Evolutionary conservation across 2,888 invertebrate species (phyloP), one percentile per base, ranked within the genome.

Genomic region (Eumerus sabulonum): DNA sequence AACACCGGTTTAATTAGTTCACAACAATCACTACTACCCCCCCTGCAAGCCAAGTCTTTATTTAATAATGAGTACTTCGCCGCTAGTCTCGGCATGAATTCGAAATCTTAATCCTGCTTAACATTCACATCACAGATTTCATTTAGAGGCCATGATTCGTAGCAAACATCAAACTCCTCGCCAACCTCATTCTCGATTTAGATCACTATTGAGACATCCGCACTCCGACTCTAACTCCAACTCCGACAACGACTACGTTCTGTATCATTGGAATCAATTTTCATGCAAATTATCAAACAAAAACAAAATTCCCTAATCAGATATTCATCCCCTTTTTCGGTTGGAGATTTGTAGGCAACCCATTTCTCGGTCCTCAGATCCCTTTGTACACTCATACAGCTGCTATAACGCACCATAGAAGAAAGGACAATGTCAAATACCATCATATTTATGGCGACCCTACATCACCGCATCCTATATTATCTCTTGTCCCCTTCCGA

Each of bases 121-220:
- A 64, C 40, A 76, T 76, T 76, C 76, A 70, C 57, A 59, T 76
- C 76, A 64, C 71, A 63, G 48, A 64, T 59, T 64, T 76, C 59
- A 64, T 76, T 71, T 63, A 64, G 12, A 59, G 63, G 18, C 63
- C 53, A 76, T 76, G 71, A 76, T 71, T 71, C 71, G 59, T 59
- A 59, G 54, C 71, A 76, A 71, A 71, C 76, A 76, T 60, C 67
- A 67, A 67, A 27, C 67, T 73, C 53, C 47, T 59, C 59, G 54
- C n/a, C 19, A 44, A 53, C 17, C 48, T 56, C 60, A 19, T 57
- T 14, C 9, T n/a, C 16, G 40, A 45, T 35, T 42, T 51, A 14
- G 9, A 36, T 35, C 18, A n/a, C n/a, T 51, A 56, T 63, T 42
- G 62, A 62, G 62, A 63, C 62, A 71, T 63, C 56, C n/a, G n/a